phyloP scores from a whole-genome alignment of 2,888 invertebrate genomes.

The Drosophila subquinaria region DNA sequence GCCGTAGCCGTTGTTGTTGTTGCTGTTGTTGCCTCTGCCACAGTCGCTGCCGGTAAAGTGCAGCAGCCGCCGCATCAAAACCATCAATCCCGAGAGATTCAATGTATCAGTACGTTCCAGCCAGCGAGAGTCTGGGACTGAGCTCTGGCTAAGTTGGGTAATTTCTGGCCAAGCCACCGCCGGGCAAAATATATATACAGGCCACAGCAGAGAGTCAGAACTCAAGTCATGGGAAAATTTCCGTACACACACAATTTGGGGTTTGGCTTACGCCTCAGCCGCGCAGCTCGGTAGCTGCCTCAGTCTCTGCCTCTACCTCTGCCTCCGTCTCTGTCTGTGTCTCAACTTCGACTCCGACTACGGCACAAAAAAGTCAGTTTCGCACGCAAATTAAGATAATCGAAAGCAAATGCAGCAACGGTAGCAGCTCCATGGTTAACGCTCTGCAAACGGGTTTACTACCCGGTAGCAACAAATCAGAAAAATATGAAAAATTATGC shows the following conservation, averaged over 20 bases:
- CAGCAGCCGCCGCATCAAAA: slow-evolving; percentile 51
- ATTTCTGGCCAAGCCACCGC: slow-evolving; percentile 78
- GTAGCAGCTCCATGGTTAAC: slow-evolving; percentile 74
- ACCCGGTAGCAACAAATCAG: slow-evolving; percentile 82
- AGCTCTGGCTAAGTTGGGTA: slow-evolving; percentile 69
- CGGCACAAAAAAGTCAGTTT: slow-evolving; percentile 80
- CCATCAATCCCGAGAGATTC: slow-evolving; percentile 69
- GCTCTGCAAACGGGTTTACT: slow-evolving; percentile 76
- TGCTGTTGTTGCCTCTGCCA: slow-evolving; percentile 10
- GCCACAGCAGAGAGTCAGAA: slow-evolving; percentile 52
- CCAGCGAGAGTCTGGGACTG: slow-evolving; percentile 28
- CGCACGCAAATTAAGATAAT: slow-evolving; percentile 85
- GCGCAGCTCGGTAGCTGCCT: slow-evolving; percentile 9
- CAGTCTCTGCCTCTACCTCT: slow-evolving; percentile 16
- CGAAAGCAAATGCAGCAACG: slow-evolving; percentile 81
- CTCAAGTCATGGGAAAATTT: slow-evolving; percentile 79
- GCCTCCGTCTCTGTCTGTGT: slow-evolving; percentile 17
- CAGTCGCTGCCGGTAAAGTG: slow-evolving; percentile 66
- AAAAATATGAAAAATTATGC: slow-evolving; percentile 81
- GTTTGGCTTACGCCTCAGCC: slow-evolving; percentile 74
- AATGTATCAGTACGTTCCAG: slow-evolving; percentile 25
- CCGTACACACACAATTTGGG: slow-evolving; percentile 80
- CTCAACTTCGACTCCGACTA: slow-evolving; percentile 17
- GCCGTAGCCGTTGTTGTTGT: slow-evolving; percentile 3
- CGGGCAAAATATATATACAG: slow-evolving; percentile 71